Percentiles rank a stretch among this genome's conserved stretches.
phyloP scores from a whole-genome alignment of 2,888 invertebrate genomes.

The Doris montereyensis region DNA sequence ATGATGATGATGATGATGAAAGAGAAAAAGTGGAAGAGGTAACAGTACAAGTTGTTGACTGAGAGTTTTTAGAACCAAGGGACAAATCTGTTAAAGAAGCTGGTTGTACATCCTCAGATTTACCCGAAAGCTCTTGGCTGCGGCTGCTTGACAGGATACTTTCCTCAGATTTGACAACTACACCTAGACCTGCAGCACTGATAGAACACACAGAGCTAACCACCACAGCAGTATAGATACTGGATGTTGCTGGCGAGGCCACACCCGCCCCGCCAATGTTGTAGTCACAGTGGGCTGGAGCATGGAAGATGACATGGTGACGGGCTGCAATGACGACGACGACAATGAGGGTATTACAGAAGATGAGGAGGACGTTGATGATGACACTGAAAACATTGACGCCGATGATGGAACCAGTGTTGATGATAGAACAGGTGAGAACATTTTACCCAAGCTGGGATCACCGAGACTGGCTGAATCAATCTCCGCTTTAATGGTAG shows the following conservation, averaged over 20 bases:
- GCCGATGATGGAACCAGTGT: constrained; percentile 18
- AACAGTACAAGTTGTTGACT: too few relatives aligned
- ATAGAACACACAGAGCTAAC: background rate
- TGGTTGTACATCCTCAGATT: too few relatives aligned
- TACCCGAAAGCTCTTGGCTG: too few relatives aligned
- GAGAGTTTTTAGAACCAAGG: too few relatives aligned
- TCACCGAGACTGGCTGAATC: background rate
- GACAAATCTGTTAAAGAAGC: too few relatives aligned
- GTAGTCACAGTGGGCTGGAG: constrained; percentile 40
- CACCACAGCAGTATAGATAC: background rate
- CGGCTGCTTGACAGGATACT: too few relatives aligned
- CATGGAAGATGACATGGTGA: constrained; percentile 42
- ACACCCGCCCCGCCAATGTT: constrained; percentile 19
- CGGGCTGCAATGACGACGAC: constrained; percentile 16
- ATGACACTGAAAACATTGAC: background rate
- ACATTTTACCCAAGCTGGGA: background rate
- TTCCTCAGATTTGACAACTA: too few relatives aligned
- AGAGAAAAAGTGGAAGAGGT: constrained; percentile 11
- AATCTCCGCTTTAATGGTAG: background rate
- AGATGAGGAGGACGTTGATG: background rate
- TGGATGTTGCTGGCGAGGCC: background rate
- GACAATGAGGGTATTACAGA: background rate
- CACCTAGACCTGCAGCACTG: constrained; percentile 7
- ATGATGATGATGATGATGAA: background rate
- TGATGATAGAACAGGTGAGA: background rate